Evolutionary conservation across 2,888 invertebrate genomes (phyloP).

Genomic region (Callosobruchus maculatus): DNA sequence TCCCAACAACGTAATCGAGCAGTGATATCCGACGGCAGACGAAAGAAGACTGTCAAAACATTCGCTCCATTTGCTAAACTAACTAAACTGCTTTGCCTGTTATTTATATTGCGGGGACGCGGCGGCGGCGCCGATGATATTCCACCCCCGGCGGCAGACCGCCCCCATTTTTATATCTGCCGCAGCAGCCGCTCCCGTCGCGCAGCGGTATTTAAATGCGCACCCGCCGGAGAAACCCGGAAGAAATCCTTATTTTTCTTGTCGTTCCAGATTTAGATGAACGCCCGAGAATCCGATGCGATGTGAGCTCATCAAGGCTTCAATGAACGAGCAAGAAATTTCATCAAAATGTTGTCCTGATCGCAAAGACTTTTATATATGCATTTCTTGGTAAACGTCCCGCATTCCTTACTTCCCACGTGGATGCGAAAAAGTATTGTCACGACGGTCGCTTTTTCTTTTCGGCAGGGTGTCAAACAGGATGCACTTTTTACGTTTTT

Average conservation of each 20-base stretch:
- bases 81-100: slow-evolving; percentile 53
- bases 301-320: not conserved
- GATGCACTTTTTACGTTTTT: too few relatives aligned
- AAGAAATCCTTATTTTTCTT: not conserved
- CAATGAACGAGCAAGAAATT: too few relatives aligned
- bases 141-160: not conserved
- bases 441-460: too few relatives aligned
- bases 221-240: not conserved
- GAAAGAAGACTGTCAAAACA: slow-evolving; percentile 48
- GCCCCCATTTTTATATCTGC: not conserved
- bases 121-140: not conserved
- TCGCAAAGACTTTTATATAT: too few relatives aligned
- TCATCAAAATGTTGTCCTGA: too few relatives aligned
- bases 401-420: too few relatives aligned
- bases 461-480: too few relatives aligned
- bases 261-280: not conserved
- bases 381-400: too few relatives aligned
- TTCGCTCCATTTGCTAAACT: slow-evolving; percentile 54
- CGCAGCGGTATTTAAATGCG: not conserved
- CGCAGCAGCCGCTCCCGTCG: not conserved
- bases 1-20: slow-evolving; percentile 37
- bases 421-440: too few relatives aligned
- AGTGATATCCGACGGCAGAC: slow-evolving; percentile 31
- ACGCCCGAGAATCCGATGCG: not conserved
- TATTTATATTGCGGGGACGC: slow-evolving; percentile 48